A percentile compares a stretch with the other conserved stretches of the same genome.
phyloP scores from a whole-genome alignment of 2,113 vertebrate genomes.

The Oenanthe oenanthe region DNA sequence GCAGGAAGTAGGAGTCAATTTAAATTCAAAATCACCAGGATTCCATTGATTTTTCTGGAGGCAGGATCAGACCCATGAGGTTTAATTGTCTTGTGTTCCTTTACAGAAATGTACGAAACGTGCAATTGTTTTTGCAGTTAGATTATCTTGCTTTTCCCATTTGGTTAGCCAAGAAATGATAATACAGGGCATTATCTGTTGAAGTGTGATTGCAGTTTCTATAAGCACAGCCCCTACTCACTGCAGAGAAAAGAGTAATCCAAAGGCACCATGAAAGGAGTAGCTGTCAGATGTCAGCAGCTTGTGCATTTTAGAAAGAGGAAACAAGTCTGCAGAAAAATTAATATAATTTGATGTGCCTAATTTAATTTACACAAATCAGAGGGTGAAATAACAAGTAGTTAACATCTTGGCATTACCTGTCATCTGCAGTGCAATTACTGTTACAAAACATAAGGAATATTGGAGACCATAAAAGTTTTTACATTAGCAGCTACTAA shows the following conservation, averaged over 20 bases:
- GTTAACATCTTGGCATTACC: background rate
- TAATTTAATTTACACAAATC: slow-evolving; percentile 12
- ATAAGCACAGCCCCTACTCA: background rate
- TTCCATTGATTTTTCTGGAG: background rate
- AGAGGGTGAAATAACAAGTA: background rate
- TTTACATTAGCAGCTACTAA: background rate
- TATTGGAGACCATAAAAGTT: background rate
- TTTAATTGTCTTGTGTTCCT: background rate
- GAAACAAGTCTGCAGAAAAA: background rate
- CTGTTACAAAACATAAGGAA: background rate
- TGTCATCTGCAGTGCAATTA: background rate
- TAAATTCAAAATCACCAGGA: background rate
- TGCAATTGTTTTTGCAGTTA: background rate
- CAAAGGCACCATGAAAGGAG: background rate
- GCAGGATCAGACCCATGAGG: background rate
- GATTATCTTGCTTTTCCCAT: background rate
- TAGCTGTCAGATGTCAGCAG: background rate
- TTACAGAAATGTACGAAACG: background rate
- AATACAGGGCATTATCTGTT: background rate
- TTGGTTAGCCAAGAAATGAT: background rate
- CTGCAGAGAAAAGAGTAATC: background rate
- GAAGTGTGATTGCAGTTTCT: background rate
- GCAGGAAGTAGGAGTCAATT: background rate
- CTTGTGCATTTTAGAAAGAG: background rate
- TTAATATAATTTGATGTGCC: background rate